phyloP scores from a whole-genome alignment of 2,113 vertebrate species.

The Pterocles orientalis region DNA sequence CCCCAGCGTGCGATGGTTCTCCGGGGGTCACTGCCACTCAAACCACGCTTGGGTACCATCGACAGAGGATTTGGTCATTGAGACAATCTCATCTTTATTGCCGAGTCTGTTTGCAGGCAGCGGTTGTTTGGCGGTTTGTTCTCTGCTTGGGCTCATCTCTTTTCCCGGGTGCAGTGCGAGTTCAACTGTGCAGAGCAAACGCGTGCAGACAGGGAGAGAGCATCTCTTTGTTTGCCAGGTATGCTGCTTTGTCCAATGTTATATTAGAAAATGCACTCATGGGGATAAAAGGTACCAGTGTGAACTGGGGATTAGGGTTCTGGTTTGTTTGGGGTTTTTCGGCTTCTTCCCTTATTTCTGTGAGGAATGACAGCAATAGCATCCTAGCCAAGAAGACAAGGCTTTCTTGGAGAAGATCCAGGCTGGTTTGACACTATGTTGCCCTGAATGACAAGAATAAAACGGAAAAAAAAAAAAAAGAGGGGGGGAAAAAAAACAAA shows the following conservation, averaged over 20 bases:
- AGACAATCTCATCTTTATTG: background rate
- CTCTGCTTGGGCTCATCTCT: background rate
- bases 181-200: background rate
- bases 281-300: background rate
- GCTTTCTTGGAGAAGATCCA: background rate
- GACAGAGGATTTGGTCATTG: background rate
- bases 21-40: background rate
- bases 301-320: background rate
- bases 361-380: background rate
- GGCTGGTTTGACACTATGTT: background rate
- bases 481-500: rapidly evolving
- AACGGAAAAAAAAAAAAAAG: too few species aligned
- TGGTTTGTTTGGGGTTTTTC: background rate
- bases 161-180: rapidly evolving
- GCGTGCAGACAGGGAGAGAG: background rate
- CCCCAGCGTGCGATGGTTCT: rapidly evolving
- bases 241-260: background rate
- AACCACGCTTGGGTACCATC: rapidly evolving
- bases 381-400: background rate
- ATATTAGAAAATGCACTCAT: background rate
- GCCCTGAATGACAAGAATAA: background rate
- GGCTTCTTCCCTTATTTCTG: background rate
- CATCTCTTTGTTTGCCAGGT: background rate
- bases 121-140: background rate
- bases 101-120: background rate